Evolutionary conservation across 2,888 invertebrate genomes (phyloP), one percentile per base, ranked within the genome.

Genomic region (Hylaea fasciaria): DNA sequence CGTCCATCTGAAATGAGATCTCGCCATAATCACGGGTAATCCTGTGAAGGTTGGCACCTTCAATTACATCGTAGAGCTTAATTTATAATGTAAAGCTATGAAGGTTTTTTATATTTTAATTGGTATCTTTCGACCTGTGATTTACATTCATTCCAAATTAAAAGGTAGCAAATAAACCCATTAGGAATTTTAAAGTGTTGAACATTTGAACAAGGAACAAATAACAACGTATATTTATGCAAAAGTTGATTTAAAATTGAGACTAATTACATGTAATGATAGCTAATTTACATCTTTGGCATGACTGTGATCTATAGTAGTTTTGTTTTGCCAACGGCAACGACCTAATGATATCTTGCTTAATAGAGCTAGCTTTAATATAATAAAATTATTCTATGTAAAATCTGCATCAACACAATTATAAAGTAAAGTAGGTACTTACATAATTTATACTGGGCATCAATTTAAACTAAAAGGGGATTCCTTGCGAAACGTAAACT

Each of bases 1-100:
- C 40, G 43, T 62, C 52, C 64, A 70, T 68, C 66, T 70, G 62
- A 64, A 69, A 70, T 66, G 63, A 65, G 63, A 70, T 68, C 69
- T 62, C 32, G 46, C 17, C 52, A 54, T 65, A 65, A 63, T 65
- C 64, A 45, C 59, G 13, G 35, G 66, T 66, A 57, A 66, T 63
- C 55, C 63, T 48, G 54, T 47, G 35, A 46, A 41, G 39, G 29
- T 53, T 48, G 52, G 44, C 51, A 58, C 58, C 63, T 64, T 50
- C 39, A 54, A 68, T 66, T 64, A 62, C 64, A 66, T 49, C 29
- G 14, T 0, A 39, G 22, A n/a, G 4, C 8, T 14, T 46, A 41
- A 12, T 10, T 35, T 14, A 41, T 28, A 44, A 43, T 37, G 32
- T 22, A n/a, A 17, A 50, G 28, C 41, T 9, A 10, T 12, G 37